phyloP scores from a whole-genome alignment of 2,888 invertebrate species.

The Entomobrya multifasciata region DNA sequence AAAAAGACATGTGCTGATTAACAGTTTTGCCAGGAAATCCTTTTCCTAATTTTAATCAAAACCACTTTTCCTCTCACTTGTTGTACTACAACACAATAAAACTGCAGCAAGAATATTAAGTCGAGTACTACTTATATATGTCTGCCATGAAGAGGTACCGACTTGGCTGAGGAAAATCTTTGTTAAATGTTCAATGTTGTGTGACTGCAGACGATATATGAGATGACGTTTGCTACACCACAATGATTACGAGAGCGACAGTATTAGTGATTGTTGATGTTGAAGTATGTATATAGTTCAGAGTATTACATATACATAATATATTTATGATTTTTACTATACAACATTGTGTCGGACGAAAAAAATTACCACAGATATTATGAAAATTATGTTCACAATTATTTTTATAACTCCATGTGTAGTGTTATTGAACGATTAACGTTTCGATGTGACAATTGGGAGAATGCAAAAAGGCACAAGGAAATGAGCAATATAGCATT shows the following conservation, averaged over 20 bases:
- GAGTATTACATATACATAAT: no score
- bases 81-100: neutral
- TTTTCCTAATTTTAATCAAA: slow-evolving; percentile 51
- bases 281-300: no score
- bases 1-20: slow-evolving; percentile 14
- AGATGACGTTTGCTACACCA: neutral
- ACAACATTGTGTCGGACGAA: no score
- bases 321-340: no score
- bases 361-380: slow-evolving; percentile 11
- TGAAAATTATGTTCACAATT: no score
- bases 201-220: slow-evolving; percentile 2
- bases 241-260: neutral
- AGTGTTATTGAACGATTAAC: no score
- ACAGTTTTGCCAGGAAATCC: slow-evolving; percentile 55
- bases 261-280: no score
- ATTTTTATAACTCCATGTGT: no score
- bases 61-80: slow-evolving; percentile 53
- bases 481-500: neutral
- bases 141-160: no score
- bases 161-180: slow-evolving; percentile 24
- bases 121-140: no score
- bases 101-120: no score
- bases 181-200: slow-evolving; percentile 36
- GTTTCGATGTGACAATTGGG: neutral
- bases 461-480: neutral